These are phyloP conservation scores for Sebastes steindachneri DNA, from an alignment of 2,797 vertebrate genomes.

Conservation along the genomic window DNA sequence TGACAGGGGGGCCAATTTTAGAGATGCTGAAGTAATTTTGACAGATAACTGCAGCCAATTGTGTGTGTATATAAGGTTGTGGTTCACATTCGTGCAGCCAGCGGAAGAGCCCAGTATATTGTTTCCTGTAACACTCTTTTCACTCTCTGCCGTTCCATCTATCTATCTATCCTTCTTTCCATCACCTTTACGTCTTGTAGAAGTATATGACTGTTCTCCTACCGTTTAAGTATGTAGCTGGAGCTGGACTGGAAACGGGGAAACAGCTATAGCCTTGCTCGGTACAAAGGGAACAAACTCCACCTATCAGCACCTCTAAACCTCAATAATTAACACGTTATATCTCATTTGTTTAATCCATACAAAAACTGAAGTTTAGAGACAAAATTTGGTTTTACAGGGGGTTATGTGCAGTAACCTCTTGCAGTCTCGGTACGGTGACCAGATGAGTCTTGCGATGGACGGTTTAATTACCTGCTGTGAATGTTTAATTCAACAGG, in stretches of 20 bases:
- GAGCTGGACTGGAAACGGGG: background rate
- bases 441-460: too few relatives aligned
- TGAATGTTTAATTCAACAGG: too few relatives aligned
- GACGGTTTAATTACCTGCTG: too few relatives aligned
- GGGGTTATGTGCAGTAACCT: background rate
- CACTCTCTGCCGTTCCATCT: background rate
- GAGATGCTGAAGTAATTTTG: constrained; percentile 4
- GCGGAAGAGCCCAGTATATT: background rate
- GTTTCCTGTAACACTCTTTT: background rate
- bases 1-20: constrained; percentile 1
- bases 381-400: background rate
- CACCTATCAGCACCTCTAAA: background rate
- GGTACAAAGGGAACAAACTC: background rate
- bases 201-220: background rate
- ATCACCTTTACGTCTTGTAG: background rate
- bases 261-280: background rate
- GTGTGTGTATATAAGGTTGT: background rate
- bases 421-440: too few relatives aligned
- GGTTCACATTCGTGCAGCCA: background rate
- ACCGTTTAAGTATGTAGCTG: background rate
- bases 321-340: background rate
- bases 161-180: background rate
- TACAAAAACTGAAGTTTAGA: too few relatives aligned
- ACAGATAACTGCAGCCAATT: background rate
- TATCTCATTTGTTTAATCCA: background rate